Conservation (phyloP, 2,888 invertebrate genomes). For the Orthonevra nobilis region DNA sequence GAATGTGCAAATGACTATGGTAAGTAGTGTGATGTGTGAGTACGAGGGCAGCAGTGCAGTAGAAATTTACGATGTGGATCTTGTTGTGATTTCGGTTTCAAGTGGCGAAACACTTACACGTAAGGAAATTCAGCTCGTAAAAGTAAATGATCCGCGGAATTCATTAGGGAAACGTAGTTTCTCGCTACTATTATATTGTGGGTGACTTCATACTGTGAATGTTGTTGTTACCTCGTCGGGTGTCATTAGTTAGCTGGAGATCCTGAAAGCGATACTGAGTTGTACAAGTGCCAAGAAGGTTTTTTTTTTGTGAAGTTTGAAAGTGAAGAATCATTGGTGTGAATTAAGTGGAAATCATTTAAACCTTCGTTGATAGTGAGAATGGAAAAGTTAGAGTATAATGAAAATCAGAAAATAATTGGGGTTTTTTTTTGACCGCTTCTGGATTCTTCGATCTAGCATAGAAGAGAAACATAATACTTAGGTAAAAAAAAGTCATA, state of each 20-base stretch:
- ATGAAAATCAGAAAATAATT: too few relatives aligned
- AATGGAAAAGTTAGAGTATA: too few relatives aligned
- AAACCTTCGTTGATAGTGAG: too few relatives aligned
- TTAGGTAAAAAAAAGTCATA: too few relatives aligned
- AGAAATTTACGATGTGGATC: conserved; percentile 65
- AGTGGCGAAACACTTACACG: conserved; percentile 52
- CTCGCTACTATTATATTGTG: conserved; percentile 9
- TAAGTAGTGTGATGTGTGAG: conserved; percentile 29
- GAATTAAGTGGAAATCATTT: conserved; percentile 31
- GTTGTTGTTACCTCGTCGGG: neutral
- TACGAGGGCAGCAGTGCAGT: conserved; percentile 11
- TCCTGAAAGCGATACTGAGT: conserved; percentile 65
- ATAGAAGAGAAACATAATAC: too few relatives aligned
- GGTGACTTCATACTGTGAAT: conserved; percentile 45
- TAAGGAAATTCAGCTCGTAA: conserved; percentile 49
- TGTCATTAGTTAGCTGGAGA: conserved; percentile 27
- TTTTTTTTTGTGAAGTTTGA: too few relatives aligned
- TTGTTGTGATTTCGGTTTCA: conserved; percentile 67
- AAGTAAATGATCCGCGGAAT: conserved; percentile 67
- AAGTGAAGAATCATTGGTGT: conserved; percentile 39
- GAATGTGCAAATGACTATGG: conserved; percentile 63
- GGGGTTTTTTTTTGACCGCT: too few relatives aligned
- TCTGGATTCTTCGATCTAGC: too few relatives aligned
- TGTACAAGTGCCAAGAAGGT: conserved; percentile 63
- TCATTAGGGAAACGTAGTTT: conserved; percentile 45